Evolutionary conservation across 2,888 invertebrate genomes (phyloP), one percentile per base, ranked within the genome.

Genomic region (Sinopyrophorus schimmeli): DNA sequence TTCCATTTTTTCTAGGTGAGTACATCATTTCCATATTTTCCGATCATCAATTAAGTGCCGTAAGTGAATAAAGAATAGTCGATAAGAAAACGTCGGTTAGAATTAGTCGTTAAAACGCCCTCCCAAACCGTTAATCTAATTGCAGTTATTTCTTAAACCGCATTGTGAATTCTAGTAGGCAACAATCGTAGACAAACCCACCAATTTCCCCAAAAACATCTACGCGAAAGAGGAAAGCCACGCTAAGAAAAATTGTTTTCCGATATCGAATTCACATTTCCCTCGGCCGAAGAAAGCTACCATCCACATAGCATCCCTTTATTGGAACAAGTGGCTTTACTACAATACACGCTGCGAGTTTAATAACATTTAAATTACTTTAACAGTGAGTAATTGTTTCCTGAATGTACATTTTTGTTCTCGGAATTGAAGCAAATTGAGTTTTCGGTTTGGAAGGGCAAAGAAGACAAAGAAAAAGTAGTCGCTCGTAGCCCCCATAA

Each of bases 191-290:
- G 53, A 53, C 55, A 53, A 59, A 58, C 55, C 59, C 50, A 51
- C 50, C 59, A 56, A 59, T 59, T 58, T 58, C n/a, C 43, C 47
- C 38, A 51, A 51, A 54, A 59, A 54, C 54, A 55, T 44, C 47
- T 38, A 46, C 53, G 41, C 50, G 53, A 57, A 52, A 50, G 43
- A 51, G 60, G 57, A 61, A 62, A 64, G 61, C 62, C 63, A 48
- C 56, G 57, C 59, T 61, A 63, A 71, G 72, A 76, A 73, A 75
- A 75, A 76, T 76, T 73, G 74, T 73, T 76, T 76, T 75, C 74
- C 75, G 70, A 76, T 76, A 76, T 75, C 72, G 69, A 61, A 65
- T 67, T 66, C 65, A 57, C 67, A 66, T 69, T 68, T 63, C 54
- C 54, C 54, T 47, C 53, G 53, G 55, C 47, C 55, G 52, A 53